phyloP scores from a whole-genome alignment of 2,113 vertebrate genomes.

The Donacobius atricapilla region DNA sequence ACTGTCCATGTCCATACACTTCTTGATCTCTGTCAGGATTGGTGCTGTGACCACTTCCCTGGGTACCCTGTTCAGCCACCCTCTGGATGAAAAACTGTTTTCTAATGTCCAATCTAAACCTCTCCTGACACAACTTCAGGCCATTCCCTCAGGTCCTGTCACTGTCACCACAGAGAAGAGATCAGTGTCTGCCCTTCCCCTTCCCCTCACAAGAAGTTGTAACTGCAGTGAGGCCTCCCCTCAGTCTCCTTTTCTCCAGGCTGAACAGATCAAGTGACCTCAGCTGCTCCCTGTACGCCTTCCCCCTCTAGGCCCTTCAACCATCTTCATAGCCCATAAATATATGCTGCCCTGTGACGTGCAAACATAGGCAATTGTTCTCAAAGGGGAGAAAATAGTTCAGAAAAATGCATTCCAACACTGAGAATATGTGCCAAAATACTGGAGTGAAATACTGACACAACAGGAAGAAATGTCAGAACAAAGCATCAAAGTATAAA shows the following conservation, averaged over 20 bases:
- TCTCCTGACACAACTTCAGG: too few species aligned
- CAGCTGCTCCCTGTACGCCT: accelerated
- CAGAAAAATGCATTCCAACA: not conserved
- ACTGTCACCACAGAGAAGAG: not conserved
- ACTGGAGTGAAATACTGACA: not conserved
- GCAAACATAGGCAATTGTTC: not conserved
- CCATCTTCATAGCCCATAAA: not conserved
- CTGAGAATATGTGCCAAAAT: not conserved
- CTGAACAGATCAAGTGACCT: not conserved
- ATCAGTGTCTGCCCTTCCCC: too few species aligned
- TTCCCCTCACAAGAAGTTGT: accelerated
- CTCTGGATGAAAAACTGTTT: not conserved
- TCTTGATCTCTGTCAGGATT: not conserved
- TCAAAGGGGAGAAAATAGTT: not conserved
- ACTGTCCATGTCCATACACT: not conserved
- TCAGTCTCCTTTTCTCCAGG: not conserved
- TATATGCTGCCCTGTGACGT: not conserved
- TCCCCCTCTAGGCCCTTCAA: not conserved
- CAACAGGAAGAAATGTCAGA: not conserved
- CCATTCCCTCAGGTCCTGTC: accelerated
- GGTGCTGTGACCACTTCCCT: not conserved
- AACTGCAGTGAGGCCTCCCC: not conserved
- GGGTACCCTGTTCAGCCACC: not conserved
- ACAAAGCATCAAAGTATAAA: not conserved
- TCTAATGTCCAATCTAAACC: not conserved